Conservation (phyloP, 1,140 invertebrate genomes). For the Drosophila pallidifrons region DNA sequence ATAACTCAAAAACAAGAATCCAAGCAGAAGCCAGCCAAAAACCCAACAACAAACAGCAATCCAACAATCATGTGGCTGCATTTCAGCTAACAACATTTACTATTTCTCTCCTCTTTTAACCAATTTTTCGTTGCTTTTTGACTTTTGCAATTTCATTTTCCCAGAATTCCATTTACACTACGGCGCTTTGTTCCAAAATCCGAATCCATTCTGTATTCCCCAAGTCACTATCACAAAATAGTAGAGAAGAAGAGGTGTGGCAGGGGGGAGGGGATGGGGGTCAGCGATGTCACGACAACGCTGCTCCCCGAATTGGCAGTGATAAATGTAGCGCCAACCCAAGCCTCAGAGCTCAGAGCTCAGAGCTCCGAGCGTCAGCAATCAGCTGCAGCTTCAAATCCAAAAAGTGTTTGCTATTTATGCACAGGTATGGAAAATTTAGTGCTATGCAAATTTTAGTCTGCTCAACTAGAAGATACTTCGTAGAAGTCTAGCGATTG, state of each 20-base stretch:
- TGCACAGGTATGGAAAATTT: slow-evolving; percentile 63
- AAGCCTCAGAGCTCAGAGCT: slow-evolving; percentile 14
- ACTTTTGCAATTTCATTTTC: slow-evolving; percentile 73
- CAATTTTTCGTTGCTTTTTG: slow-evolving; percentile 18
- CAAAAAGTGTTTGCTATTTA: slow-evolving; percentile 80
- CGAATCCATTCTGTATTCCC: background rate
- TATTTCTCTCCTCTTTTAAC: slow-evolving; percentile 13
- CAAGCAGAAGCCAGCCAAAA: slow-evolving; percentile 24
- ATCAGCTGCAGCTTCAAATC: slow-evolving; percentile 58
- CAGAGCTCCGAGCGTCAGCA: slow-evolving; percentile 14
- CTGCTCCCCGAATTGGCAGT: slow-evolving; percentile 70
- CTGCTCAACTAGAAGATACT: background rate
- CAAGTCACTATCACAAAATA: background rate
- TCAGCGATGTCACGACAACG: slow-evolving; percentile 58
- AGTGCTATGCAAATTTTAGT: background rate
- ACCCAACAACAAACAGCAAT: slow-evolving; percentile 29
- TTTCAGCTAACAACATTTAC: slow-evolving; percentile 59
- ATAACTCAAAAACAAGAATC: slow-evolving; percentile 77
- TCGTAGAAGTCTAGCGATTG: background rate
- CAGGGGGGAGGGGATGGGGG: background rate
- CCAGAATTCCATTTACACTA: slow-evolving; percentile 79
- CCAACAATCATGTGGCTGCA: slow-evolving; percentile 68
- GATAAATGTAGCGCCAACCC: slow-evolving; percentile 72
- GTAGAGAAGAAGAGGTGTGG: background rate
- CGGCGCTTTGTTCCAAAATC: slow-evolving; percentile 62